Conservation (phyloP, 2,797 vertebrate genomes). For the Bovichtus variegatus region DNA sequence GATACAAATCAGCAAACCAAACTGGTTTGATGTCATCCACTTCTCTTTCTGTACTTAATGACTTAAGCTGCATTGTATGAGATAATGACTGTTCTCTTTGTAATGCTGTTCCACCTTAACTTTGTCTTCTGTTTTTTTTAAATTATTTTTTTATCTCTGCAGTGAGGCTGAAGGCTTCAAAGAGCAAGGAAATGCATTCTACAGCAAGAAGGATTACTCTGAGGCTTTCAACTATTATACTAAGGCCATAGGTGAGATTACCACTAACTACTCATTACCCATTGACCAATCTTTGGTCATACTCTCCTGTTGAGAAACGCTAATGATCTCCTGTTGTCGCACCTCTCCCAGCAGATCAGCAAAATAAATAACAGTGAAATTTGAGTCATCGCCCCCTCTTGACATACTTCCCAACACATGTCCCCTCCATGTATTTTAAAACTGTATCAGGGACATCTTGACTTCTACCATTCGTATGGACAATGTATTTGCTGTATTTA, state of each 20-base stretch:
- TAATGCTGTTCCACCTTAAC: background rate
- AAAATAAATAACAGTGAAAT: background rate
- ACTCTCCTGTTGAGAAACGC: background rate
- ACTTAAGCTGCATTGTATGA: background rate
- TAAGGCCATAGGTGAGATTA: slow-evolving; percentile 94
- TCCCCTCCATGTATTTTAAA: background rate
- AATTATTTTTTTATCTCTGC: no score
- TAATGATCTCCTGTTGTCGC: background rate
- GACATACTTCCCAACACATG: background rate
- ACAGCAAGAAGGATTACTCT: slow-evolving; percentile 95
- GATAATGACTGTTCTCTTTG: background rate
- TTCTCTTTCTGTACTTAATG: background rate
- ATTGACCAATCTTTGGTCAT: background rate
- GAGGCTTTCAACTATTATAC: slow-evolving; percentile 97
- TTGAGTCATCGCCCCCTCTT: background rate
- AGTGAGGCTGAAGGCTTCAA: slow-evolving; percentile 96
- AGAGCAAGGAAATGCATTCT: slow-evolving; percentile 94
- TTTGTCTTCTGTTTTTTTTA: slow-evolving; percentile 26
- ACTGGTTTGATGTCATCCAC: background rate
- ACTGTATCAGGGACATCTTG: background rate
- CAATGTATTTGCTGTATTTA: background rate
- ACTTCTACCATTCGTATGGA: background rate
- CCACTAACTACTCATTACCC: background rate
- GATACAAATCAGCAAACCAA: background rate
- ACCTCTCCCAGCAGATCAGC: background rate